A percentile compares a stretch with the other conserved stretches of the same genome.
Evolutionary conservation across 2,113 vertebrate species (phyloP).

Genomic region (Bubo bubo): DNA sequence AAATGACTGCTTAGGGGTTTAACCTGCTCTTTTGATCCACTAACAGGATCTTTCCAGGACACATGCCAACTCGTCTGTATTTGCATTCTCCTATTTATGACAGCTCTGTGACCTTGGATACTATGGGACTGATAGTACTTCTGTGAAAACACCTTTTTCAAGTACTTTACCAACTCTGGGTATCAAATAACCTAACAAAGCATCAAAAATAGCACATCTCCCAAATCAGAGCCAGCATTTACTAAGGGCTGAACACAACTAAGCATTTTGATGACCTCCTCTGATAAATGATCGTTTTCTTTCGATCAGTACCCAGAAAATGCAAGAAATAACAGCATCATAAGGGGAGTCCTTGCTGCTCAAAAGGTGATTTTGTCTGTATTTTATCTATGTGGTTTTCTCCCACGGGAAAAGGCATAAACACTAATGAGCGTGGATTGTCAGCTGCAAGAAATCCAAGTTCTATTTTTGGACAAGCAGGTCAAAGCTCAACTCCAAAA

Average conservation of each 20-base stretch:
- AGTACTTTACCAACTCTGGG: neutral
- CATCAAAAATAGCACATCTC: neutral
- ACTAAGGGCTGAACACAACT: neutral
- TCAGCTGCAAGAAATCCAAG: neutral
- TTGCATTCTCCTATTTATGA: neutral
- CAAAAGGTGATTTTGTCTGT: neutral
- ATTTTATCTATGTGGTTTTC: neutral
- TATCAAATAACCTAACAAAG: constrained; percentile 31
- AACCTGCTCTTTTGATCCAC: neutral
- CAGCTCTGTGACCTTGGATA: constrained; percentile 3
- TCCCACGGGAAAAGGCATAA: neutral
- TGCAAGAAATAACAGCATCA: neutral
- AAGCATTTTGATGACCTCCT: neutral
- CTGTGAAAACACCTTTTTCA: neutral
- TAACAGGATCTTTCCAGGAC: neutral
- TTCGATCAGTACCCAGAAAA: neutral
- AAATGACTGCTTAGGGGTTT: neutral
- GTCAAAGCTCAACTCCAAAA: neutral
- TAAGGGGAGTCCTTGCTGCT: neutral
- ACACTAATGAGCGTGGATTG: neutral
- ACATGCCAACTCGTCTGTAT: neutral
- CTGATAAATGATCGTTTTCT: neutral
- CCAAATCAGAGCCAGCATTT: neutral
- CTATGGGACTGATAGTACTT: neutral
- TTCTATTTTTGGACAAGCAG: neutral